These are phyloP conservation scores for Circaetus gallicus DNA, from an alignment of 2,113 vertebrate species.

Conservation along the genomic window DNA sequence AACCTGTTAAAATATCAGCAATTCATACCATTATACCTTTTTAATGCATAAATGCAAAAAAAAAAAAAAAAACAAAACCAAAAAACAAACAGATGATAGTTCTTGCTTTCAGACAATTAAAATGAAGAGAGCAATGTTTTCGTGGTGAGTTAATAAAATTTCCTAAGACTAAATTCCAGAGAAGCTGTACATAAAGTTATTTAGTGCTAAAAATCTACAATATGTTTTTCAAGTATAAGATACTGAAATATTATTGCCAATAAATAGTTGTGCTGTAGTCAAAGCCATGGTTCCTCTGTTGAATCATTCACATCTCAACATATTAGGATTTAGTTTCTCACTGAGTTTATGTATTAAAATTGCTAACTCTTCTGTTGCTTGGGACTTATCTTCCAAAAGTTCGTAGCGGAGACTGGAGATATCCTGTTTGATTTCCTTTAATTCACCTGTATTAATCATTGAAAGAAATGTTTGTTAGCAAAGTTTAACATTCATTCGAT, in stretches of 20 bases:
- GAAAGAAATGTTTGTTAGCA: neutral
- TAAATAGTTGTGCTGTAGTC: slow-evolving; percentile 73
- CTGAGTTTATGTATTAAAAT: slow-evolving; percentile 86
- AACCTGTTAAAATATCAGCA: slow-evolving; percentile 41
- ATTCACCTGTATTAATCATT: slow-evolving; percentile 75
- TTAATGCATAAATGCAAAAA: slow-evolving; percentile 13
- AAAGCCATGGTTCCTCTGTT: slow-evolving; percentile 1
- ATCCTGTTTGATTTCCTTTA: slow-evolving; percentile 92
- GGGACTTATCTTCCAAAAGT: slow-evolving; percentile 87
- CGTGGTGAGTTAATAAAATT: slow-evolving; percentile 60
- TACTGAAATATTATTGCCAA: slow-evolving; percentile 81
- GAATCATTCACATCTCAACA: slow-evolving; percentile 75
- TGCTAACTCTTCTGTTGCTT: slow-evolving; percentile 86
- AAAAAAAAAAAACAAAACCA: no score
- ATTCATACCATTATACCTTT: slow-evolving; percentile 16
- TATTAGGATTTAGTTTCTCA: slow-evolving; percentile 79
- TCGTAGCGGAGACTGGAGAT: slow-evolving; percentile 91
- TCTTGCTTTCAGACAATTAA: slow-evolving; percentile 51
- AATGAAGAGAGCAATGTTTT: slow-evolving; percentile 29
- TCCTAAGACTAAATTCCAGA: slow-evolving; percentile 63
- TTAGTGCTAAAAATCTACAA: slow-evolving; percentile 72
- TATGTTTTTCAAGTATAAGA: slow-evolving; percentile 77
- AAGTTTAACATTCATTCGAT: neutral
- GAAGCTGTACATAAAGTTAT: slow-evolving; percentile 72
- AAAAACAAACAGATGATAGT: neutral